A percentile compares a stretch with the other conserved stretches of the same genome.
Conservation (phyloP, 2,113 vertebrate species). For the Arizona elegans region DNA sequence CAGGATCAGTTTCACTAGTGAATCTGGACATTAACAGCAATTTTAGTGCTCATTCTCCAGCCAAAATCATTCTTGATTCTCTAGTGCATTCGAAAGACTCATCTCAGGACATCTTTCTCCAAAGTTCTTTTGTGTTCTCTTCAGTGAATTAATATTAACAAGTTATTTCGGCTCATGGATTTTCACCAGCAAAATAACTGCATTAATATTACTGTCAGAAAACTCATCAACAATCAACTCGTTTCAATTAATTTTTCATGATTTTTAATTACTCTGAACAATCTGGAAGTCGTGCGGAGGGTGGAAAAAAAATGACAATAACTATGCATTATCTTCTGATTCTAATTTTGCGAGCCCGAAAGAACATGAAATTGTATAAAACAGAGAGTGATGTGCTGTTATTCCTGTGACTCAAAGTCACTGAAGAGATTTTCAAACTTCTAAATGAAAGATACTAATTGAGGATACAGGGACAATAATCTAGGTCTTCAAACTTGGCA, state of each 20-base stretch:
- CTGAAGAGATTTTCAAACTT: neutral
- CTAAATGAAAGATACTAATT: neutral
- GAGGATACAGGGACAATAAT: neutral
- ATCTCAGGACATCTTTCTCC: neutral
- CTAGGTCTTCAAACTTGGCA: neutral
- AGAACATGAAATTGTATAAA: neutral
- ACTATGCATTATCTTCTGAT: conserved; percentile 16
- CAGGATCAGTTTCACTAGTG: neutral
- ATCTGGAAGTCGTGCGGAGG: neutral
- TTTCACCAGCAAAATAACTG: conserved; percentile 13
- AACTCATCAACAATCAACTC: conserved; percentile 14
- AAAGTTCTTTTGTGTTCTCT: neutral
- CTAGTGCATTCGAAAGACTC: neutral
- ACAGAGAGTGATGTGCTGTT: neutral
- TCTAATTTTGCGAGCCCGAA: neutral
- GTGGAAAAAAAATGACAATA: conserved; percentile 1
- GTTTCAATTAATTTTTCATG: conserved; percentile 28
- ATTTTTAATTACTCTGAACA: conserved; percentile 28
- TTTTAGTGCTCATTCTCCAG: neutral
- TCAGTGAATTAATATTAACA: conserved; percentile 12
- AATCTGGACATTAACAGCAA: neutral
- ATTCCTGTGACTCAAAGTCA: neutral
- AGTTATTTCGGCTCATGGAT: conserved; percentile 1
- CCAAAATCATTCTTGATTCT: neutral
- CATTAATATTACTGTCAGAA: conserved; percentile 29